Evolutionary conservation across 2,888 invertebrate genomes (phyloP).

Genomic region (Dynastes tityus): DNA sequence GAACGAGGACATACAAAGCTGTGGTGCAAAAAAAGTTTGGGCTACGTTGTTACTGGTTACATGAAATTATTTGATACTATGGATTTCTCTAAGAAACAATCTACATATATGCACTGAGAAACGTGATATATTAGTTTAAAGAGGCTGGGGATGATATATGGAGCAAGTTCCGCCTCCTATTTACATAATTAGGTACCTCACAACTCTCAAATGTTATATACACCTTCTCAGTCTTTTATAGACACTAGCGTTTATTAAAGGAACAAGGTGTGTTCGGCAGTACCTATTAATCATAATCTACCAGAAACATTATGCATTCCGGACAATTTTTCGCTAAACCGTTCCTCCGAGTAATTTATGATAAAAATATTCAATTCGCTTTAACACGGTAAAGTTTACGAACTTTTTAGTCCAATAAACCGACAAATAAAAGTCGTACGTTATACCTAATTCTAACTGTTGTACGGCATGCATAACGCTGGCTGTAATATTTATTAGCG

Average conservation of each 20-base stretch:
- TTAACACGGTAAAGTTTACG: neutral
- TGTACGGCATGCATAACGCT: too few species aligned
- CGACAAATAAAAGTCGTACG: neutral
- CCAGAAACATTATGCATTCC: neutral
- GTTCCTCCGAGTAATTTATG: neutral
- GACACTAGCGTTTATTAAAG: neutral
- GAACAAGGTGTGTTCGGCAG: neutral
- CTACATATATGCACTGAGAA: too few species aligned
- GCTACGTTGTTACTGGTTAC: too few species aligned
- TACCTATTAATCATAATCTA: conserved; percentile 13
- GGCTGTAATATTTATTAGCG: neutral
- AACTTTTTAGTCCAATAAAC: neutral
- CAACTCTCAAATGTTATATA: neutral
- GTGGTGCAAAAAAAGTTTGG: too few species aligned
- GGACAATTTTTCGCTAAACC: neutral
- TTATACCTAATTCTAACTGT: too few species aligned
- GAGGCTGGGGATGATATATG: neutral
- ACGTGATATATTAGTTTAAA: too few species aligned
- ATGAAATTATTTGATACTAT: too few species aligned
- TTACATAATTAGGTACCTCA: neutral
- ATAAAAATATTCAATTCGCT: conserved; percentile 8
- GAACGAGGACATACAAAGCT: too few species aligned
- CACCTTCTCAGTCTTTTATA: neutral
- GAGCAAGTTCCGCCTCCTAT: neutral
- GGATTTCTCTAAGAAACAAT: too few species aligned